Evolutionary conservation across 2,797 vertebrate species (phyloP).

Genomic region (Myotis daubentonii): DNA sequence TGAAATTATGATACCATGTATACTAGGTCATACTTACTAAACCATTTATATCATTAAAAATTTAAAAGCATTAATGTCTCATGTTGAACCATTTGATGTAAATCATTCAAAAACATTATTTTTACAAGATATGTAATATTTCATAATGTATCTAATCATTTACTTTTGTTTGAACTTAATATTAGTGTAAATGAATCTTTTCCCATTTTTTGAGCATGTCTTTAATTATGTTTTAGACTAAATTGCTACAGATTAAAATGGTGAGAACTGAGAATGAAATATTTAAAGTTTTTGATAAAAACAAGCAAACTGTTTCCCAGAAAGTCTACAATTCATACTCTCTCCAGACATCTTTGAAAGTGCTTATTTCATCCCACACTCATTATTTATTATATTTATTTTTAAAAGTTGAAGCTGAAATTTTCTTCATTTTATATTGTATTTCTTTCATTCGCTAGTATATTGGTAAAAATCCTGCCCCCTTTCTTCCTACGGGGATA

Average conservation of each 20-base stretch:
- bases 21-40: neutral
- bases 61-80: neutral
- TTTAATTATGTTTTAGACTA: neutral
- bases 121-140: neutral
- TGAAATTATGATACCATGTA: neutral
- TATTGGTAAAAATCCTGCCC: neutral
- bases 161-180: slow-evolving; percentile 15
- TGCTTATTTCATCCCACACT: neutral
- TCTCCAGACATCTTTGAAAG: neutral
- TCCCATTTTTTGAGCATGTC: neutral
- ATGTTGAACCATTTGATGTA: neutral
- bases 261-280: neutral
- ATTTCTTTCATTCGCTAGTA: neutral
- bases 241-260: neutral
- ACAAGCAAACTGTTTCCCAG: neutral
- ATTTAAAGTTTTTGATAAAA: neutral
- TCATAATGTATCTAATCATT: neutral
- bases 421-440: neutral
- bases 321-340: neutral
- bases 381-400: neutral
- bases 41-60: neutral
- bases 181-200: neutral
- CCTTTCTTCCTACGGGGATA: neutral
- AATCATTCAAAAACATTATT: neutral
- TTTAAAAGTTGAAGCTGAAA: neutral